Percentiles rank a stretch among this genome's conserved stretches.
These are phyloP conservation scores for Zophobas atratus DNA, from an alignment of 1,140 invertebrate genomes.

Conservation along the genomic window DNA sequence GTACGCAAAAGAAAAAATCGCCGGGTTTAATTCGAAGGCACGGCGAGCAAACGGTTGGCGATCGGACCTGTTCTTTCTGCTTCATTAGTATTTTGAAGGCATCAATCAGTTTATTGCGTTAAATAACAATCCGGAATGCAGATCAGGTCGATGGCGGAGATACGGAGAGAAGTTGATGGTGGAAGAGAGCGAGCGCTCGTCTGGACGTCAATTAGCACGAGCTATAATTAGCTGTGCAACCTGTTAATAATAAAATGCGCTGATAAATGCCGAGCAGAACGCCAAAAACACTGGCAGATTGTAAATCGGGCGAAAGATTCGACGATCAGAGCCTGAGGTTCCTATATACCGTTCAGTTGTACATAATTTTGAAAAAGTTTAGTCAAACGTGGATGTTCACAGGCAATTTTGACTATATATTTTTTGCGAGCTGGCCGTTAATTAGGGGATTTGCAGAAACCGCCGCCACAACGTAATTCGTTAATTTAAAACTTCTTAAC, in stretches of 20 bases:
- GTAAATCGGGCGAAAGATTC: too few relatives aligned
- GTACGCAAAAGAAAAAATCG: not conserved
- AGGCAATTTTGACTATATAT: too few relatives aligned
- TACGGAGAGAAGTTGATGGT: slow-evolving; percentile 34
- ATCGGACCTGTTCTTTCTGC: slow-evolving; percentile 41
- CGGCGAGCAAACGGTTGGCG: slow-evolving; percentile 14
- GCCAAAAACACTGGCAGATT: not conserved
- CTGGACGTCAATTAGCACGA: slow-evolving; percentile 49
- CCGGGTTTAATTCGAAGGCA: not conserved
- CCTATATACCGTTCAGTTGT: too few relatives aligned
- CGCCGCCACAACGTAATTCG: too few relatives aligned
- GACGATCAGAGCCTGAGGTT: too few relatives aligned
- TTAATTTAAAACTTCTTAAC: too few relatives aligned
- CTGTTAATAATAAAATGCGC: slow-evolving; percentile 46
- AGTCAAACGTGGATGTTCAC: too few relatives aligned
- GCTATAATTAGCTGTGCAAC: slow-evolving; percentile 47
- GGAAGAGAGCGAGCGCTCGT: slow-evolving; percentile 10
- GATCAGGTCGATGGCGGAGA: slow-evolving; percentile 41
- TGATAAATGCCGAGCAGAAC: slow-evolving; percentile 32
- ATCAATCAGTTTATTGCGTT: slow-evolving; percentile 49
- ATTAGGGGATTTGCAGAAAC: too few relatives aligned
- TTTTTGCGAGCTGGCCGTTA: too few relatives aligned
- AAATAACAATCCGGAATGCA: slow-evolving; percentile 49
- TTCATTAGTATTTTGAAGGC: slow-evolving; percentile 48
- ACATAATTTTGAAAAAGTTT: too few relatives aligned